A percentile compares a stretch with the other conserved stretches of the same genome.
Evolutionary conservation across 2,113 vertebrate genomes (phyloP).

Genomic region (Erpornis zantholeuca): DNA sequence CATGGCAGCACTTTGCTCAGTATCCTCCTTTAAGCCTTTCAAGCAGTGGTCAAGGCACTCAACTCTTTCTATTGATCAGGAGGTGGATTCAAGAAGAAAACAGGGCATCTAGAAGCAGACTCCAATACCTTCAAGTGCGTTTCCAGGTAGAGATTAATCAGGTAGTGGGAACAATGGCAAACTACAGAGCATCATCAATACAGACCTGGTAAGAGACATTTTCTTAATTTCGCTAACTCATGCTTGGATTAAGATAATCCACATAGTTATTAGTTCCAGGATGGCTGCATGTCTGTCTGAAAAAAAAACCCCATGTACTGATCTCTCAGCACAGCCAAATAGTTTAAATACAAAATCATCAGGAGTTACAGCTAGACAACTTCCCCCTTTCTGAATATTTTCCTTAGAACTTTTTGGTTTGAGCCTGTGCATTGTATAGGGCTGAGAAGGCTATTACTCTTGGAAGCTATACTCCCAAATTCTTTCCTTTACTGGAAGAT

Average conservation of each 20-base stretch:
- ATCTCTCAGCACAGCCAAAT: background rate
- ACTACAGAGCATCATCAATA: background rate
- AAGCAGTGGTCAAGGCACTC: background rate
- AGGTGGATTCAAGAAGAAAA: background rate
- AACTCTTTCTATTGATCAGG: background rate
- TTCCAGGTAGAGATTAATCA: background rate
- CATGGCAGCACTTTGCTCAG: background rate
- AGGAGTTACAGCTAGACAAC: background rate
- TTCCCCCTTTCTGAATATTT: slow-evolving; percentile 1
- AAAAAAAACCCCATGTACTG: background rate
- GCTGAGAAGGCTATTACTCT: slow-evolving; percentile 25
- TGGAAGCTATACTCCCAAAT: slow-evolving; percentile 47
- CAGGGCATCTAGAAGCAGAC: background rate
- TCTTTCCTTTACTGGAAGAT: slow-evolving; percentile 58
- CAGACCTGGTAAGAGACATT: background rate
- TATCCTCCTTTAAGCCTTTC: background rate
- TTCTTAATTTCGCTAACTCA: background rate
- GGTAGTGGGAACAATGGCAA: background rate
- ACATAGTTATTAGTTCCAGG: background rate
- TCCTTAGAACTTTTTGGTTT: slow-evolving; percentile 7
- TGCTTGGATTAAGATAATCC: background rate
- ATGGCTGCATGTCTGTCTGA: background rate
- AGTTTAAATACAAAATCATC: background rate
- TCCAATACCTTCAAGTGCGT: background rate
- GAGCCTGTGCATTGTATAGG: background rate